Base-by-base conservation (phyloP, 2,113 vertebrate genomes). In the Mustela nigripes region DNA sequence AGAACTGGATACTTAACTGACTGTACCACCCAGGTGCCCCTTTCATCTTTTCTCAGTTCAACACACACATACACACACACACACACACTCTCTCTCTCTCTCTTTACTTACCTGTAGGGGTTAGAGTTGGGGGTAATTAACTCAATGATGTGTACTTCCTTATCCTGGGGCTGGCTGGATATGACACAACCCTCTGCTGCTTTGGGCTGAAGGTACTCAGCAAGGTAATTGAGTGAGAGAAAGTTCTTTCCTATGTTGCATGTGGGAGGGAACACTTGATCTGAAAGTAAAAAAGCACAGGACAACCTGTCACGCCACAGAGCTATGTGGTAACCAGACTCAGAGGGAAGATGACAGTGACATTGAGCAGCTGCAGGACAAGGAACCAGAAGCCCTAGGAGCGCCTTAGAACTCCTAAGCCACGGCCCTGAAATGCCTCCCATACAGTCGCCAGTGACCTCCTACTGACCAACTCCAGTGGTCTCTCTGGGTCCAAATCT, bases 141-240 rank as follows among this genome's bases (percentile, higher is more conserved):
- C 97, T 99, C 99, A n/a, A 99, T 99, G 95, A 99, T 99, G 98
- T 99, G 99, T 63, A 99, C 99, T 97, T 99, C 99, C 97, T 97
- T 98, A 93, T 99, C 98, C 39, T 98, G 99, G 69, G 98, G 97
- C 18, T 98, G 98, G 56, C 96, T 98, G 28, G 99, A 99, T 67
- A 99, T 97, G 65, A 99, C 97, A 76, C 99, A 99, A 0, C 99
- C 99, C 63, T 99, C 99, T 6, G 99, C 99, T 6, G 98, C 83
- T 98, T 99, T 99, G 2, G 99, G 99, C 79, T 99, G 99, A 22
- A 99, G 97, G 95, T 99, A 99, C 91, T 99, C 99, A 21, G 99
- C 99, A 96, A 99, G 99, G 98, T 99, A 99, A 99, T 99, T 99
- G 97, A 99, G 98, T 1, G 99, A 99, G 60, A 99, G 99, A 98